Conservation (phyloP, 1,140 invertebrate genomes). For the Panagrolaimus sp. region DNA sequence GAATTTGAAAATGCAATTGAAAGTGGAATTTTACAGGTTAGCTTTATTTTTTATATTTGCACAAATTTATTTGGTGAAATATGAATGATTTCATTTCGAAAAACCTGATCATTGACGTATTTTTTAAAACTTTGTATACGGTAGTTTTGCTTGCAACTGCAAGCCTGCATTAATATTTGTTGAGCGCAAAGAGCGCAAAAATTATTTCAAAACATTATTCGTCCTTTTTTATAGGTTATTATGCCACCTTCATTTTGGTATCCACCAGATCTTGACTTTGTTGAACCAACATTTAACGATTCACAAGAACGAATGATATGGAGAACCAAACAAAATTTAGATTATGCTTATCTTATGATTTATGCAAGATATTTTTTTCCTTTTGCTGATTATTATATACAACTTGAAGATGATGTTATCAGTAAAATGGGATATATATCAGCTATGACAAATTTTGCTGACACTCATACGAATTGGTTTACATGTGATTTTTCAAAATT, state of each 20-base stretch:
- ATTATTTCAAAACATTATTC: too few species aligned
- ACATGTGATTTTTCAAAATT: constrained; percentile 87
- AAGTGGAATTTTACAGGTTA: too few species aligned
- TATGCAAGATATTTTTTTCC: constrained; percentile 63
- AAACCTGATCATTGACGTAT: too few species aligned
- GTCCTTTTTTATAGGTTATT: too few species aligned
- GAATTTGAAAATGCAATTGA: too few species aligned
- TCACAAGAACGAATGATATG: constrained; percentile 63
- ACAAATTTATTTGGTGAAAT: too few species aligned
- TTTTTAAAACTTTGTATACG: too few species aligned
- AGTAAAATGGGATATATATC: constrained; percentile 65
- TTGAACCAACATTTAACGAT: constrained; percentile 27
- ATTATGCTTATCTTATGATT: constrained; percentile 91
- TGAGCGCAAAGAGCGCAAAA: too few species aligned
- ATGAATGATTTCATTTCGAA: too few species aligned
- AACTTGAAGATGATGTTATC: constrained; percentile 91
- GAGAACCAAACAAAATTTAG: constrained; percentile 92
- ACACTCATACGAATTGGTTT: constrained; percentile 74
- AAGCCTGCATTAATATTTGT: too few species aligned
- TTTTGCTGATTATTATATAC: constrained; percentile 53
- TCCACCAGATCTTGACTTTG: constrained; percentile 23
- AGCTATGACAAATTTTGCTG: constrained; percentile 70
- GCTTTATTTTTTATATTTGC: too few species aligned
- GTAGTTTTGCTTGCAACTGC: too few species aligned
- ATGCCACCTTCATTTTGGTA: constrained; percentile 24